These are phyloP conservation scores for Urocyon cinereoargenteus DNA, from an alignment of 2,797 vertebrate species.

Conservation along the genomic window DNA sequence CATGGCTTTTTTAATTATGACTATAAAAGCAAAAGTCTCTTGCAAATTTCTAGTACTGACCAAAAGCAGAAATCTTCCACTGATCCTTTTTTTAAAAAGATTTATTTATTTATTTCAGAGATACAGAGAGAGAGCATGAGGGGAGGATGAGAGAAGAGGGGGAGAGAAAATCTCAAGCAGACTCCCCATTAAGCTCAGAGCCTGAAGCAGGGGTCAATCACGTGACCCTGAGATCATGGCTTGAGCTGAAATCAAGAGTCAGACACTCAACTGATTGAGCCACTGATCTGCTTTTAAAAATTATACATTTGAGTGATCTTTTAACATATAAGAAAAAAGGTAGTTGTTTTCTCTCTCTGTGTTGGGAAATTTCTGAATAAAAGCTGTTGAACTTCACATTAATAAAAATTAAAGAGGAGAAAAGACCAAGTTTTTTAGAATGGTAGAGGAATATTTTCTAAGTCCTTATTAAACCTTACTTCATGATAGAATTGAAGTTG, in stretches of 20 bases:
- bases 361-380: conserved; percentile 3
- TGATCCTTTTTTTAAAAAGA: conserved; percentile 58
- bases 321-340: not conserved
- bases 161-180: no score
- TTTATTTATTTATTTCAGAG: no score
- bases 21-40: not conserved
- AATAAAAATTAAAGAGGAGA: not conserved
- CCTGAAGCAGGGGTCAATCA: no score
- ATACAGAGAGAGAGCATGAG: no score
- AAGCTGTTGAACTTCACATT: conserved; percentile 26
- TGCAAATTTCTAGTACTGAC: not conserved
- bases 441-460: not conserved
- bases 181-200: no score
- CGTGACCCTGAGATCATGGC: no score
- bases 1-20: not conserved
- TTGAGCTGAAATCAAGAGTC: not conserved
- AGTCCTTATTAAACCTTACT: not conserved
- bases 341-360: not conserved
- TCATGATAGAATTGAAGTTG: conserved; percentile 49
- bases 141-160: no score
- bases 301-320: conserved; percentile 33
- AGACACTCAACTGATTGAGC: not conserved
- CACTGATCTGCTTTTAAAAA: not conserved
- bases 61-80: not conserved
- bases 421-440: not conserved